phyloP scores from a whole-genome alignment of 2,888 invertebrate genomes.

The Oeneis ivallda region DNA sequence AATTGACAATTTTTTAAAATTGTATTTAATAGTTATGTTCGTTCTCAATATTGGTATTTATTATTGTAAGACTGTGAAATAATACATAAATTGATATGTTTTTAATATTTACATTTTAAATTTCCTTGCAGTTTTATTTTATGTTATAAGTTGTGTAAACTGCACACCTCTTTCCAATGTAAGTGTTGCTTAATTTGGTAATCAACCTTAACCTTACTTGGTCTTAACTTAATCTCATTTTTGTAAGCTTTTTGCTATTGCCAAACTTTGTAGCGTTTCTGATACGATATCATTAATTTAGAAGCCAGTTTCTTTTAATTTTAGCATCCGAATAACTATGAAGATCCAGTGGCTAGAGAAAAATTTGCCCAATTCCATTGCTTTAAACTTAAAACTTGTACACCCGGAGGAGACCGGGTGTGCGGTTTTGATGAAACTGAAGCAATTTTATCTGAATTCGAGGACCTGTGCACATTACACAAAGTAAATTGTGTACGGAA shows the following conservation, averaged over 20 bases:
- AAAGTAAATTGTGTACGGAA: constrained; percentile 50
- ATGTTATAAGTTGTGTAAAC: constrained; percentile 1
- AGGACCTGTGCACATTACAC: constrained; percentile 52
- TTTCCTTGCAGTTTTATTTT: constrained; percentile 25
- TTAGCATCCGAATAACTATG: constrained; percentile 22
- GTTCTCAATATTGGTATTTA: constrained; percentile 3
- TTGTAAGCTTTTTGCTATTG: too few species aligned
- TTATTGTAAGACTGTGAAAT: constrained; percentile 13
- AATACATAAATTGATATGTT: neutral
- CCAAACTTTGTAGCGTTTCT: too few species aligned
- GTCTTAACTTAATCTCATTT: too few species aligned
- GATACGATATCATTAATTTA: too few species aligned
- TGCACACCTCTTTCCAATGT: constrained; percentile 26
- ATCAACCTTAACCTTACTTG: too few species aligned
- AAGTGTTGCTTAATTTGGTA: constrained; percentile 13
- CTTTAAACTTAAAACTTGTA: constrained; percentile 45
- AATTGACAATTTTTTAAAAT: constrained; percentile 3
- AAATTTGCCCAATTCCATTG: constrained; percentile 47
- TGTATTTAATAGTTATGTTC: constrained; percentile 13
- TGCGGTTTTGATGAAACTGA: constrained; percentile 51
- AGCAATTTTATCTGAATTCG: constrained; percentile 49
- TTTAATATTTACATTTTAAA: neutral
- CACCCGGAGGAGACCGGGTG: constrained; percentile 40
- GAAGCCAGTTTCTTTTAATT: neutral
- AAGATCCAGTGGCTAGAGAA: constrained; percentile 31